These are phyloP conservation scores for Leptinotarsa lineolata DNA, from an alignment of 1,140 invertebrate species.

Conservation along the genomic window DNA sequence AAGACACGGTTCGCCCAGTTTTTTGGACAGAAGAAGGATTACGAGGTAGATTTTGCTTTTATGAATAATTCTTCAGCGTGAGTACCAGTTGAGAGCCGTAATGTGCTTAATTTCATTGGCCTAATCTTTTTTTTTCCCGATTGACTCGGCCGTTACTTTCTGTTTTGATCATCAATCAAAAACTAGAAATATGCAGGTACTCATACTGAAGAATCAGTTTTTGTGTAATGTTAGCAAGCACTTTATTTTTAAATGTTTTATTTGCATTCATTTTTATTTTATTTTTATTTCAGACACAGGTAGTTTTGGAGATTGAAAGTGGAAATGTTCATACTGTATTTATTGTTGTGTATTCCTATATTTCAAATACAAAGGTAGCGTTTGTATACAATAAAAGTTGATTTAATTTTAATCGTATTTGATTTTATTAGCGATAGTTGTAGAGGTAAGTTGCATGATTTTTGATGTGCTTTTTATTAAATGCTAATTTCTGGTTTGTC, in stretches of 20 bases:
- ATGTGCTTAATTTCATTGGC: too few species aligned
- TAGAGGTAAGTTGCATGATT: slow-evolving; percentile 15
- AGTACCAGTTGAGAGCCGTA: not conserved
- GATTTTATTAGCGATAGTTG: not conserved
- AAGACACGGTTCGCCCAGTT: slow-evolving; percentile 86
- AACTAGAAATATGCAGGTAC: not conserved
- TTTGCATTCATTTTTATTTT: slow-evolving; percentile 59
- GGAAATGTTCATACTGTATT: slow-evolving; percentile 10
- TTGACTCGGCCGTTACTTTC: too few species aligned
- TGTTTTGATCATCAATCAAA: too few species aligned
- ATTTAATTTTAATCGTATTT: not conserved
- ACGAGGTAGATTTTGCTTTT: slow-evolving; percentile 73
- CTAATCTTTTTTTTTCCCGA: not conserved
- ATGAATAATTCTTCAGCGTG: not conserved
- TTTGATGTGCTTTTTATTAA: not conserved
- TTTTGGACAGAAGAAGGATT: slow-evolving; percentile 84
- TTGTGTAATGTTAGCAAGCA: slow-evolving; percentile 10
- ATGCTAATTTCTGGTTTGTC: not conserved
- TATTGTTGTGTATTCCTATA: slow-evolving; percentile 10
- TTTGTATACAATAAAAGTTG: not conserved
- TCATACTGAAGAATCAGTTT: not conserved
- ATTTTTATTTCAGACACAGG: slow-evolving; percentile 56
- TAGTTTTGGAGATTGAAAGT: slow-evolving; percentile 35
- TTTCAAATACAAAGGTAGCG: not conserved
- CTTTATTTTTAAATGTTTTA: slow-evolving; percentile 47